Base-by-base conservation (phyloP, 1,140 invertebrate genomes). In the Achroia grisella region DNA sequence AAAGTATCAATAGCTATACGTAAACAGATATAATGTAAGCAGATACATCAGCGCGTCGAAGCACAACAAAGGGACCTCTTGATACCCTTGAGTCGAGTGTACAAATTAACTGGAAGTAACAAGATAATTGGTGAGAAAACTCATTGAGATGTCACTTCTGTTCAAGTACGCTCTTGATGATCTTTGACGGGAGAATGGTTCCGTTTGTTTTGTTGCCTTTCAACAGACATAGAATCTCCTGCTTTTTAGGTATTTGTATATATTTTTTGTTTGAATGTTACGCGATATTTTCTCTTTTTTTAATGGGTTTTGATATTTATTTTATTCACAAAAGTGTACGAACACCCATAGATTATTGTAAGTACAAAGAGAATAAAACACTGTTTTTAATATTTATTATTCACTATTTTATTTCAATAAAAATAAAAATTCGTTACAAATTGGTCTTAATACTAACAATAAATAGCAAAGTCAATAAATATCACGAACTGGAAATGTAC, bases 41-140 rank as follows among this genome's bases (percentile, higher is more conserved):
- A 46, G 39, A 44, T 50, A 62, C 48, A 49, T 56, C 50, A 57
- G 48, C 44, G 67, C 56, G 61, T 64, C 46, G 44, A 51, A 47
- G 41, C 54, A 51, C 30, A 44, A 48, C 44, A 60, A 51, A 58
- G 47, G 47, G 6, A 23, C 17, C 17, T 23, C 17, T 23, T 23
- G 17, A 23, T 3, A 41, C 43, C 35, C 53, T 64, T 48, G 51
- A 60, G 52, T 48, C 23, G 43, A 68, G 50, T 33, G 44, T 36
- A 52, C 56, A 69, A 70, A 71, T 74, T 65, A 71, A 48, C 52
- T 52, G 58, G 52, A 61, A 58, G 58, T 70, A 71, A 71, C 46
- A 44, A 44, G 47, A 63, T 71, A 74, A 71, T 70, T 62, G 60
- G 30, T 30, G 44, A 15, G 11, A 48, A 28, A 37, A 17, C 42